Percentiles rank a stretch among this genome's conserved stretches.
phyloP scores from a whole-genome alignment of 2,888 invertebrate species.

The Chrysina gloriosa region DNA sequence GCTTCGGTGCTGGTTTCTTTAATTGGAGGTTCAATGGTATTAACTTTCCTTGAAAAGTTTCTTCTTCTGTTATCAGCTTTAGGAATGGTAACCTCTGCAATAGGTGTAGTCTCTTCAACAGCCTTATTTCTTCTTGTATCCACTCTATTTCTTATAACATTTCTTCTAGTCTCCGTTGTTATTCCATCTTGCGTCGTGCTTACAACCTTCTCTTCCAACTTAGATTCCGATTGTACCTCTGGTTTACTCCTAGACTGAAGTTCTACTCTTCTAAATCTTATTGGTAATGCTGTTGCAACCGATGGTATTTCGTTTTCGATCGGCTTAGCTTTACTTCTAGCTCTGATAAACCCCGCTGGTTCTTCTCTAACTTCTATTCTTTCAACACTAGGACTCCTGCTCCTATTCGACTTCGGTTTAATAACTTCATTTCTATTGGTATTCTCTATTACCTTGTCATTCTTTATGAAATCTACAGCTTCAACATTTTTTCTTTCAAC shows the following conservation, averaged over 20 bases:
- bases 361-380: neutral
- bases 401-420: neutral
- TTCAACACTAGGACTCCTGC: neutral
- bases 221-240: conserved; percentile 20
- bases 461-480: neutral
- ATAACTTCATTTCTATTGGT: conserved; percentile 8
- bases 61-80: conserved; percentile 15
- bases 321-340: neutral
- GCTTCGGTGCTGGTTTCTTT: conserved; percentile 32
- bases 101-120: neutral
- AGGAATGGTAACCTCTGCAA: neutral
- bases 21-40: conserved; percentile 9
- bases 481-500: neutral
- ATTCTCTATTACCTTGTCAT: neutral
- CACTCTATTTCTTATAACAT: neutral
- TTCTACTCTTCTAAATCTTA: neutral
- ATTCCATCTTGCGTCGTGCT: conserved; percentile 2
- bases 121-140: neutral
- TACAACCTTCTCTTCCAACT: conserved; percentile 18
- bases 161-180: conserved; percentile 17
- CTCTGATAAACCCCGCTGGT: neutral
- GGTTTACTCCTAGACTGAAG: neutral
- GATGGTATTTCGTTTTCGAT: neutral
- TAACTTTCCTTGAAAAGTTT: conserved; percentile 6
- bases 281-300: neutral